Evolutionary conservation across 2,888 invertebrate genomes (phyloP).

Genomic region (Oligia fasciuncula): DNA sequence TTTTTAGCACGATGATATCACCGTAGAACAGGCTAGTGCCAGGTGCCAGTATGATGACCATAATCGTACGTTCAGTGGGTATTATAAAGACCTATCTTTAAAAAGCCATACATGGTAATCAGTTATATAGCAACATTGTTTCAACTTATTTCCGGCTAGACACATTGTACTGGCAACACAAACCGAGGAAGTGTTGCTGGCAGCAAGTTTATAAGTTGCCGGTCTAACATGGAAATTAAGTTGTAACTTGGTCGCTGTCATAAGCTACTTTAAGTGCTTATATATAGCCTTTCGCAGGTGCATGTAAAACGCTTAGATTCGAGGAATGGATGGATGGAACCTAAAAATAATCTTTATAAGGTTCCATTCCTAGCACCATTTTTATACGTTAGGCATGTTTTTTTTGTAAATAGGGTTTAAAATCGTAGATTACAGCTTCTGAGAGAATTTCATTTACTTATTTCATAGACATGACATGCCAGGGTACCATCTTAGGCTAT

Average conservation of each 20-base stretch:
- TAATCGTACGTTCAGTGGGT: neutral
- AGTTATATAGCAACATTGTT: neutral
- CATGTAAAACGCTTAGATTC: neutral
- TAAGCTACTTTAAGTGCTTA: neutral
- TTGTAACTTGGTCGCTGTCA: neutral
- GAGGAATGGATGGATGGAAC: neutral
- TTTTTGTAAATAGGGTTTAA: neutral
- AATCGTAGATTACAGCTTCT: neutral
- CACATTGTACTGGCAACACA: neutral
- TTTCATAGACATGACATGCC: neutral
- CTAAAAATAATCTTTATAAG: neutral
- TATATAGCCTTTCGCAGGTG: neutral
- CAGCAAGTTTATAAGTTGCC: neutral
- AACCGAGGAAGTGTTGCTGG: neutral
- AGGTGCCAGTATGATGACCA: neutral
- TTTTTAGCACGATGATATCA: slow-evolving; percentile 41
- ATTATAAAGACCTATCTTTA: neutral
- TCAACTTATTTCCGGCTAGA: neutral
- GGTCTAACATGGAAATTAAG: neutral
- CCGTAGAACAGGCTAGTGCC: neutral
- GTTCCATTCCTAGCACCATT: neutral
- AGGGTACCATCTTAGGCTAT: neutral
- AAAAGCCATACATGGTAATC: neutral
- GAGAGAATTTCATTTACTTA: neutral
- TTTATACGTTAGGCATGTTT: neutral